Conservation (phyloP, 1,140 invertebrate genomes). For the Drosophila watanabei region DNA sequence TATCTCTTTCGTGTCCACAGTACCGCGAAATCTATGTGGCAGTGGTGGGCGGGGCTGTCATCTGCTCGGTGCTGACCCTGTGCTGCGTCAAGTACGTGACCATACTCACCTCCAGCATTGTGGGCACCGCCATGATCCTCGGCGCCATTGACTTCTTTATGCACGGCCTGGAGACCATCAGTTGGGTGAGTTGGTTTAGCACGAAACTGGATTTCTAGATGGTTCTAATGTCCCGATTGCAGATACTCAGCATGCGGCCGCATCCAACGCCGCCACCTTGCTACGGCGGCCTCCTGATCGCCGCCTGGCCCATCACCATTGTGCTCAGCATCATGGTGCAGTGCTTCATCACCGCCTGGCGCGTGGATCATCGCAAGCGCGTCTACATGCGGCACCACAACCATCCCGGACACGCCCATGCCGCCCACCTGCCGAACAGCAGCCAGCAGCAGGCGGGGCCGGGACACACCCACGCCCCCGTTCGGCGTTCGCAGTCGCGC, state of each 20-base stretch:
- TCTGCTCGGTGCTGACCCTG: conserved; percentile 79
- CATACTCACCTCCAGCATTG: conserved; percentile 82
- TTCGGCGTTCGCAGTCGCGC: conserved; percentile 67
- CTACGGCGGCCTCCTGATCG: conserved; percentile 80
- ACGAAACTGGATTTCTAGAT: background rate
- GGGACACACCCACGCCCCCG: conserved; percentile 57
- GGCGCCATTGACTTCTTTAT: conserved; percentile 82
- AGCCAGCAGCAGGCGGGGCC: conserved; percentile 54
- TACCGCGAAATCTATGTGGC: conserved; percentile 83
- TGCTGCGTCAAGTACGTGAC: conserved; percentile 85
- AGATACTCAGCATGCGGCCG: conserved; percentile 82
- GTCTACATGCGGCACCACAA: conserved; percentile 79
- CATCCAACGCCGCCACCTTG: conserved; percentile 82
- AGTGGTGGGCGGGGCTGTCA: conserved; percentile 82
- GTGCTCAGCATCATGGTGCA: conserved; percentile 85
- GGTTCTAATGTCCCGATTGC: background rate
- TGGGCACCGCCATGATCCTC: conserved; percentile 84
- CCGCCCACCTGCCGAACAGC: conserved; percentile 55
- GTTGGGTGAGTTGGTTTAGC: conserved; percentile 65
- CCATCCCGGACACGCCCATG: conserved; percentile 56
- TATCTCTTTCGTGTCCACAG: conserved; percentile 24
- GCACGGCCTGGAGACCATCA: conserved; percentile 79
- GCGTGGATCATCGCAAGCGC: conserved; percentile 81
- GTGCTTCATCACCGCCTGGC: conserved; percentile 85
- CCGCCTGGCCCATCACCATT: conserved; percentile 79